Conservation (phyloP, 2,888 invertebrate genomes). For the Chrysolina haemoptera region DNA sequence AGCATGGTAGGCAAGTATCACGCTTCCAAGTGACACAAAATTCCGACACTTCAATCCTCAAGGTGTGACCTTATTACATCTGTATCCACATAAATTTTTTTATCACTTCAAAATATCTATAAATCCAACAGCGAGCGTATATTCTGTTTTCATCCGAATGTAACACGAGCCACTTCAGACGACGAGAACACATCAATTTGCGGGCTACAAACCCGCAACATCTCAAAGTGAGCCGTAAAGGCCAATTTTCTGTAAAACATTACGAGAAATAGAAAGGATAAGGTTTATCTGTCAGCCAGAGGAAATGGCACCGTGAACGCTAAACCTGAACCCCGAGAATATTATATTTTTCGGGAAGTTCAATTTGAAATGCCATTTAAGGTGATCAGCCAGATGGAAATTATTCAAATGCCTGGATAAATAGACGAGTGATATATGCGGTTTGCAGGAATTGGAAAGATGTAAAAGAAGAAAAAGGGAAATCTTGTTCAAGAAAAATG, state of each 20-base stretch:
- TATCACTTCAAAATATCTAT: constrained; percentile 38
- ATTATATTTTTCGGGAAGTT: constrained; percentile 10
- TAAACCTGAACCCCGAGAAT: not conserved
- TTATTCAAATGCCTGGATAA: constrained; percentile 14
- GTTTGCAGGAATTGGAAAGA: not conserved
- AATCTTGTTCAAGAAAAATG: not conserved
- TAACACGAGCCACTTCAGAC: constrained; percentile 49
- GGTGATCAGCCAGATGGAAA: constrained; percentile 20
- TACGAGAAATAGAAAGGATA: constrained; percentile 14
- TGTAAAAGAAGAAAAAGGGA: not conserved
- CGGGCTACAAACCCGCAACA: constrained; percentile 33
- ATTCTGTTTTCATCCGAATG: constrained; percentile 49
- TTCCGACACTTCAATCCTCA: too few species aligned
- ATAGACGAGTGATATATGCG: not conserved
- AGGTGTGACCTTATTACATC: not conserved
- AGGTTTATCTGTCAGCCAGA: constrained; percentile 7
- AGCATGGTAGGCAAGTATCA: too few species aligned
- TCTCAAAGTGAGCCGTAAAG: constrained; percentile 26
- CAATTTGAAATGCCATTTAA: constrained; percentile 12
- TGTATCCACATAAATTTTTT: not conserved
- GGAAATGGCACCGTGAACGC: not conserved
- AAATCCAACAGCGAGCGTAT: constrained; percentile 48
- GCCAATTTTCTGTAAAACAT: constrained; percentile 33
- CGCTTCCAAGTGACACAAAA: too few species aligned
- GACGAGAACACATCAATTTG: constrained; percentile 51